Evolutionary conservation across 2,797 vertebrate genomes (phyloP).

Genomic region (Merluccius polli): DNA sequence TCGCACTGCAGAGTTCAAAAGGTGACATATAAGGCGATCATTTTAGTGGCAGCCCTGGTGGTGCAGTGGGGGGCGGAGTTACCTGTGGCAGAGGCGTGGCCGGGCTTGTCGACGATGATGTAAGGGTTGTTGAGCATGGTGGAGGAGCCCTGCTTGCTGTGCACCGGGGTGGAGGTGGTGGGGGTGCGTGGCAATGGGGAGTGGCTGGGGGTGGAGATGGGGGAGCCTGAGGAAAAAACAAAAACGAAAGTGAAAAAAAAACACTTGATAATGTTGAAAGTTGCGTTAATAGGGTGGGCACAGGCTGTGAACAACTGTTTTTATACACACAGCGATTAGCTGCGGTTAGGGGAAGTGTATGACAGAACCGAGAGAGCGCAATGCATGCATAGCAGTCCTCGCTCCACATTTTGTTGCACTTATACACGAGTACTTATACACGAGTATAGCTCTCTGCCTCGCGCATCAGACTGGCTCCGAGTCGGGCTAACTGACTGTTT

Average conservation of each 20-base stretch:
- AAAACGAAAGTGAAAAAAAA: background rate
- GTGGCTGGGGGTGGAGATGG: slow-evolving; percentile 94
- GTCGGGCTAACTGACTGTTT: too few species aligned
- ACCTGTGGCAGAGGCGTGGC: slow-evolving; percentile 67
- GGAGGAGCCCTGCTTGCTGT: slow-evolving; percentile 85
- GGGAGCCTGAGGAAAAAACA: slow-evolving; percentile 80
- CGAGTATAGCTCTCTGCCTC: too few species aligned
- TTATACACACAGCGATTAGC: too few species aligned
- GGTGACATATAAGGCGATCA: background rate
- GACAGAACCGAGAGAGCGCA: too few species aligned
- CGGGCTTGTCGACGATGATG: slow-evolving; percentile 87
- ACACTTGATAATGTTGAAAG: background rate
- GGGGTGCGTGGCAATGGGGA: slow-evolving; percentile 89
- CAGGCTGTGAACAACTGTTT: too few species aligned
- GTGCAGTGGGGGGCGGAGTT: background rate
- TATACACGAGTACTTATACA: too few species aligned
- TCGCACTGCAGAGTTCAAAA: background rate
- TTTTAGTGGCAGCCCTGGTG: background rate
- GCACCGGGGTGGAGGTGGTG: slow-evolving; percentile 83
- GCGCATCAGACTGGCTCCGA: too few species aligned
- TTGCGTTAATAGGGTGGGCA: background rate
- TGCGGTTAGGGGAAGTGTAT: too few species aligned
- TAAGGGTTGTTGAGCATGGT: slow-evolving; percentile 86
- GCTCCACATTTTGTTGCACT: too few species aligned
- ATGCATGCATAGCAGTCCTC: too few species aligned